These are phyloP conservation scores for Zeuzera pyrina DNA, from an alignment of 2,888 invertebrate species.

Conservation along the genomic window DNA sequence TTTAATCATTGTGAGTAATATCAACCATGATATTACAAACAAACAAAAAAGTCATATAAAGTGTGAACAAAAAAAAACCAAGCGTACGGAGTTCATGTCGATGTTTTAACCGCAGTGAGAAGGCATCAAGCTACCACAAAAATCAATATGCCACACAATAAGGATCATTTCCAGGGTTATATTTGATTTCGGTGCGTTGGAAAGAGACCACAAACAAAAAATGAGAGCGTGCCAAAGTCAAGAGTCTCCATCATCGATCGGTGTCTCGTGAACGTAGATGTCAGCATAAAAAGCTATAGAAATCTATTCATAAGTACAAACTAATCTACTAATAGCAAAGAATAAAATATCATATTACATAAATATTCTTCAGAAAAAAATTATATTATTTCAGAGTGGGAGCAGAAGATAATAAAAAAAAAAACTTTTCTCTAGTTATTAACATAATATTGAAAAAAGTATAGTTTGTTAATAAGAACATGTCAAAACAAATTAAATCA, in stretches of 20 bases:
- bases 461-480: conserved; percentile 45
- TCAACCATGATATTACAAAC: too few species aligned
- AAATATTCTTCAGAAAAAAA: conserved; percentile 9
- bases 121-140: conserved; percentile 37
- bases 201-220: conserved; percentile 50
- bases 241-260: conserved; percentile 67
- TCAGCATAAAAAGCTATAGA: conserved; percentile 18
- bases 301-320: conserved; percentile 20
- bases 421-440: conserved; percentile 3
- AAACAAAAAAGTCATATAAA: background rate
- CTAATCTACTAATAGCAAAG: conserved; percentile 25
- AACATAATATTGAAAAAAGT: conserved; percentile 23
- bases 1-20: too few species aligned
- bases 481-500: conserved; percentile 72
- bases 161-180: conserved; percentile 43
- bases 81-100: conserved; percentile 2
- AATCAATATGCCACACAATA: conserved; percentile 66
- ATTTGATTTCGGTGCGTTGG: conserved; percentile 43
- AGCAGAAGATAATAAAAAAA: conserved; percentile 10
- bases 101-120: conserved; percentile 23
- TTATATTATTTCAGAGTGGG: conserved; percentile 7
- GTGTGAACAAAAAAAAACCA: background rate
- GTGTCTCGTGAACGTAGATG: conserved; percentile 24
- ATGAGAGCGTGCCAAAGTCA: conserved; percentile 56
- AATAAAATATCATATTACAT: conserved; percentile 44